Evolutionary conservation across 2,797 vertebrate species (phyloP), one percentile per base, ranked within the genome.

Genomic region (Perdix hodgsoniae): DNA sequence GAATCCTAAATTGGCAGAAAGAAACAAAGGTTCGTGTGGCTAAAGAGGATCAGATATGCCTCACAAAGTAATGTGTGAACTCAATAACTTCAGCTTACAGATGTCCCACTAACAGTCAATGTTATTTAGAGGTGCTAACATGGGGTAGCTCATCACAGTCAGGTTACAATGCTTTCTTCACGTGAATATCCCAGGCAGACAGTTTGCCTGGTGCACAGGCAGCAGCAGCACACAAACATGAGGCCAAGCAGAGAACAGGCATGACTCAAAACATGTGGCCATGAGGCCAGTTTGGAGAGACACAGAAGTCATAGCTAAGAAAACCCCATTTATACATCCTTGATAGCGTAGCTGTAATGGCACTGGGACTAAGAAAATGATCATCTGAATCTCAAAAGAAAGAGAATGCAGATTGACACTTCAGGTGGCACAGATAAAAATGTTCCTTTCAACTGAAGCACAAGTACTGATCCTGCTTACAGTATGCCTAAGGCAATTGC

Each of bases 121-220:
- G 18, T 37, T 10, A n/a, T 39, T n/a, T 70, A 29, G n/a, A 69
- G 76, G 26, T 13, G 29, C n/a, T 33, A 63, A 7, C 14, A 5
- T 33, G 14, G 52, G 67, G 49, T 16, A 72, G 49, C 33, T 45
- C 11, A 31, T 16, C 6, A 13, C 13, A 9, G 17, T 29, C 33
- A 52, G 64, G 19, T 14, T 29, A 42, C 3, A 67, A 35, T 49
- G 47, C 15, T 73, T 72, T 84, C 45, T 69, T 83, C 57, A 40
- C 0, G 0, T 27, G 56, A 42, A 7, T 54, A 52, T 74, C 13
- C 2, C 40, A 40, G 10, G 3, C 9, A 10, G 15, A 69, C 17
- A 39, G 60, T 26, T 26, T 81, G 13, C 29, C 50, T 24, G n/a
- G 5, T 45, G 24, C 3, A 1, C 14, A 64, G 33, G 59, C 5